Conservation (phyloP, 2,888 invertebrate genomes). For the Brenthis ino region DNA sequence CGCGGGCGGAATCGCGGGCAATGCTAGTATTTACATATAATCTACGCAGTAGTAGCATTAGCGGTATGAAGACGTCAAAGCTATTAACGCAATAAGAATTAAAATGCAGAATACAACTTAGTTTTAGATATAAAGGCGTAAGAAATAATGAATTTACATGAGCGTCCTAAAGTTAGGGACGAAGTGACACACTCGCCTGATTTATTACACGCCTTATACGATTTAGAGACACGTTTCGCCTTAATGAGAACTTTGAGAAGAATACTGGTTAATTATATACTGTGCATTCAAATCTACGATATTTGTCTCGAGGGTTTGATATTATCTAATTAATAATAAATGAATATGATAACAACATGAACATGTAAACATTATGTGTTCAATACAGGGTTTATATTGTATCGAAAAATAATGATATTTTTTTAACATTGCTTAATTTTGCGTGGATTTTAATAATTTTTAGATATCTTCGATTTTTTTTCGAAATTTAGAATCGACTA, state of each 20-base stretch:
- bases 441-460: not conserved
- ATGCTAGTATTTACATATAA: too few species aligned
- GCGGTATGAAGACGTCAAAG: not conserved
- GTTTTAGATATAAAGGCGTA: constrained; percentile 12
- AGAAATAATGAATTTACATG: constrained; percentile 52
- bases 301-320: too few species aligned
- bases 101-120: constrained; percentile 24
- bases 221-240: constrained; percentile 23
- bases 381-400: too few species aligned
- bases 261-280: constrained; percentile 23
- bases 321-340: too few species aligned
- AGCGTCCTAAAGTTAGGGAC: constrained; percentile 50
- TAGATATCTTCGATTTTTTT: not conserved
- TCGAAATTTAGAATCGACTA: not conserved
- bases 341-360: too few species aligned
- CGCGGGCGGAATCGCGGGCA: too few species aligned
- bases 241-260: constrained; percentile 28
- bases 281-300: constrained; percentile 1
- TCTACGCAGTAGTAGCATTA: not conserved
- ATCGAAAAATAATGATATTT: too few species aligned
- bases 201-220: constrained; percentile 38
- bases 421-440: not conserved
- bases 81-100: constrained; percentile 19
- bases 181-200: constrained; percentile 35
- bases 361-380: too few species aligned